Percentiles rank a stretch among this genome's conserved stretches.
Evolutionary conservation across 2,113 vertebrate species (phyloP).

Genomic region (Zingel zingel): DNA sequence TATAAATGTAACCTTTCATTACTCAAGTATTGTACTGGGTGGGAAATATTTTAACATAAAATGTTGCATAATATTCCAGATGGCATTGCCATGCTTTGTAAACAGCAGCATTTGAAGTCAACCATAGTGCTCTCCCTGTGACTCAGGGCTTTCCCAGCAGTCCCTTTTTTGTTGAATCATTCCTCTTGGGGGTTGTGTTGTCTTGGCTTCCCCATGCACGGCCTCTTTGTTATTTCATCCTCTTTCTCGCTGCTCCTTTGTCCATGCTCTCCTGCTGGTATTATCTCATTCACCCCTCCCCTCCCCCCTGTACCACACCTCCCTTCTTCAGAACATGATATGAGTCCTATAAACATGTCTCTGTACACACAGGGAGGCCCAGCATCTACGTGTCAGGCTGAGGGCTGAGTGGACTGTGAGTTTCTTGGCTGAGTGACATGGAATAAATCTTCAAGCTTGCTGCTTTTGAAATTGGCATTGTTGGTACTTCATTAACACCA

Average conservation of each 20-base stretch:
- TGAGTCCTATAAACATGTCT: constrained; percentile 25
- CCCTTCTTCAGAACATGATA: constrained; percentile 32
- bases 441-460: constrained; percentile 4
- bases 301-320: constrained; percentile 44
- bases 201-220: constrained; percentile 9
- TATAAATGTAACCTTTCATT: not conserved
- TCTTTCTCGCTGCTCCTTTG: constrained; percentile 47
- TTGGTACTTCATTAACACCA: not conserved
- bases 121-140: not conserved
- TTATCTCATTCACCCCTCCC: constrained; percentile 54
- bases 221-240: constrained; percentile 33
- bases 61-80: not conserved
- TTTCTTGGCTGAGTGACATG: constrained; percentile 14
- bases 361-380: constrained; percentile 6
- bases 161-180: constrained; percentile 60
- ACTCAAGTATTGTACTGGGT: not conserved
- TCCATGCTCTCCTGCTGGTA: constrained; percentile 42
- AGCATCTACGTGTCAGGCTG: not conserved
- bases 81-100: not conserved
- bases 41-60: not conserved
- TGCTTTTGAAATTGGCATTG: not conserved
- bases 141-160: constrained; percentile 32
- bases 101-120: not conserved
- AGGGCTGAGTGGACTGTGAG: not conserved
- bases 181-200: constrained; percentile 40